phyloP scores from a whole-genome alignment of 2,797 vertebrate species.

The Phataginus tetradactyla region DNA sequence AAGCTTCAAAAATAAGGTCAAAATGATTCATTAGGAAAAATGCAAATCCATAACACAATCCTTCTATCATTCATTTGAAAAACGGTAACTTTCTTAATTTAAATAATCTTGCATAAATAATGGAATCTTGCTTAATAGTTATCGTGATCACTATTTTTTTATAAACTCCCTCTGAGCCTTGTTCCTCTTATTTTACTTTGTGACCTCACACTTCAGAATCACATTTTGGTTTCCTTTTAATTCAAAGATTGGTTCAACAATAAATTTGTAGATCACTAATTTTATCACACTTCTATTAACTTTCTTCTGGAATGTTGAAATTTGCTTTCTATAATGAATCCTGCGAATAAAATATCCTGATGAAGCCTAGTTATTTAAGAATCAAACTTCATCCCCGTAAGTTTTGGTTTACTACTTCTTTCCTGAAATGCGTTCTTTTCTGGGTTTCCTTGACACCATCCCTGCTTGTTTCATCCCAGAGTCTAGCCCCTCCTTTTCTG shows the following conservation, averaged over 20 bases:
- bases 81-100: not conserved
- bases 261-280: not conserved
- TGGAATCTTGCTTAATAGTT: not conserved
- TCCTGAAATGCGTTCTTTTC: not conserved
- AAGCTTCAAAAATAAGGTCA: not conserved
- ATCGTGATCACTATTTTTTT: not conserved
- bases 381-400: not conserved
- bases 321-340: not conserved
- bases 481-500: not conserved
- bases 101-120: not conserved
- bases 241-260: not conserved
- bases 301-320: not conserved
- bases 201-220: not conserved
- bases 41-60: not conserved
- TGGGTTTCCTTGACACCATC: not conserved
- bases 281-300: not conserved
- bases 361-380: not conserved
- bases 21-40: not conserved
- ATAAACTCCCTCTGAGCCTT: not conserved
- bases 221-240: not conserved
- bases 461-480: not conserved
- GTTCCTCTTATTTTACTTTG: not conserved
- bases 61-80: not conserved
- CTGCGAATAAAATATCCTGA: not conserved
- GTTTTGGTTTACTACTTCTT: not conserved